A percentile compares a stretch with the other conserved stretches of the same genome.
Evolutionary conservation across 2,797 vertebrate genomes (phyloP).

Genomic region (Rousettus madagascariensis): DNA sequence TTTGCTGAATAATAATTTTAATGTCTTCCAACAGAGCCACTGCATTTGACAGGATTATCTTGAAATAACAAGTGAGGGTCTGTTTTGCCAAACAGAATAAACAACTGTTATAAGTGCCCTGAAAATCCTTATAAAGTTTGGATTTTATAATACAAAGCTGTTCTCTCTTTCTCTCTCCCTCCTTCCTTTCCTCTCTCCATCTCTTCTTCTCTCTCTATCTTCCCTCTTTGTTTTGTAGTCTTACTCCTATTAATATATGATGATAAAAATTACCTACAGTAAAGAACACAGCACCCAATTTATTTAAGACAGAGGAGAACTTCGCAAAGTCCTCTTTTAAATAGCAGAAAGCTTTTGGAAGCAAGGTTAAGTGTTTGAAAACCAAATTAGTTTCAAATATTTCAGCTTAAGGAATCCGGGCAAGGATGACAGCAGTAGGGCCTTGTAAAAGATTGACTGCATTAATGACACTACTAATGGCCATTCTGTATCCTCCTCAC

Average conservation of each 20-base stretch:
- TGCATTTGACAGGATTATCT: slow-evolving; percentile 46
- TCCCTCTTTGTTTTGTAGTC: background rate
- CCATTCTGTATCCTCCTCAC: background rate
- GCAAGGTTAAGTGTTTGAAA: slow-evolving; percentile 42
- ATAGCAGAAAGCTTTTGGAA: slow-evolving; percentile 35
- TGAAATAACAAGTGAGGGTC: background rate
- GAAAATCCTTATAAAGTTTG: background rate
- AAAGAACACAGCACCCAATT: slow-evolving; percentile 41
- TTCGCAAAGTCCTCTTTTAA: slow-evolving; percentile 1
- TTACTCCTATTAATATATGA: slow-evolving; percentile 30
- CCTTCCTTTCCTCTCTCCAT: background rate
- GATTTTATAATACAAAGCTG: background rate
- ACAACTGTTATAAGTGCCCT: background rate
- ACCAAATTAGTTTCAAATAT: slow-evolving; percentile 29
- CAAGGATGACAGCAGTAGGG: background rate
- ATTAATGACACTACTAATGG: background rate
- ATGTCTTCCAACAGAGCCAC: background rate
- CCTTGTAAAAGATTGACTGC: background rate
- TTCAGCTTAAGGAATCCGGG: background rate
- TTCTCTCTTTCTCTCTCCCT: background rate
- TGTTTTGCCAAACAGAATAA: slow-evolving; percentile 25
- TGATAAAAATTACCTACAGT: background rate
- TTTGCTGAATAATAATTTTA: slow-evolving; percentile 15
- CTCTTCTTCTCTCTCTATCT: background rate
- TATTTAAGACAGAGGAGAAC: slow-evolving; percentile 37